Evolutionary conservation across 2,797 vertebrate genomes (phyloP), one percentile per base, ranked within the genome.

Genomic region (Alauda arvensis): DNA sequence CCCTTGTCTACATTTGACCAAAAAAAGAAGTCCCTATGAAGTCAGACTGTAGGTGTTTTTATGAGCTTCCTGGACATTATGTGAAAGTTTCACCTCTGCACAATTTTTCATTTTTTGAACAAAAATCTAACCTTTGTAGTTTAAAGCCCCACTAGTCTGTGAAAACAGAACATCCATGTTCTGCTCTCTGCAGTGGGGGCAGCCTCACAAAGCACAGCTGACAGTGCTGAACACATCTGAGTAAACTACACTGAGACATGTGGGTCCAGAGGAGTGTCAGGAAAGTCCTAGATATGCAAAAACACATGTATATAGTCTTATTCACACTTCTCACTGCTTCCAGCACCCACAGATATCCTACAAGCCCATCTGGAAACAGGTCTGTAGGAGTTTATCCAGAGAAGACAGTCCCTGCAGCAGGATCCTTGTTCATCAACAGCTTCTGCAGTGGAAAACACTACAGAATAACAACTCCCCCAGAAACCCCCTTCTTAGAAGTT

Each of bases 71-170:
- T 82, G 79, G 76, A 86, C 77, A 63, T 53, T 42, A 70, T 72
- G 85, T 66, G 60, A 49, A 79, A 71, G 24, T 68, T 91, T 89
- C 53, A 88, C 66, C 70, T 93, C 71, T 78, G 12, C 33, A 39
- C 57, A 91, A 55, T 92, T 91, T 87, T 43, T 93, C 79, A 85
- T 90, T 89, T 85, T 57, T 90, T 79, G 46, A 91, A 77, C 74
- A 88, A 57, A 69, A 85, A 78, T 20, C 18, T 65, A 69, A 69
- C 19, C 51, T 66, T 63, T 43, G 18, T 29, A 48, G 49, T 77
- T 93, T 72, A 80, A 79, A 77, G 18, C 3, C 2, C 11, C 43
- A 31, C 19, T 55, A 48, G 34, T 29, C 29, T 34, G 8, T 39
- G n/a, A 79, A 75, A 85, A 14, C 34, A 89, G 62, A 89, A 77